phyloP scores from a whole-genome alignment of 2,888 invertebrate genomes.

The Liopterus haemorrhoidalis region DNA sequence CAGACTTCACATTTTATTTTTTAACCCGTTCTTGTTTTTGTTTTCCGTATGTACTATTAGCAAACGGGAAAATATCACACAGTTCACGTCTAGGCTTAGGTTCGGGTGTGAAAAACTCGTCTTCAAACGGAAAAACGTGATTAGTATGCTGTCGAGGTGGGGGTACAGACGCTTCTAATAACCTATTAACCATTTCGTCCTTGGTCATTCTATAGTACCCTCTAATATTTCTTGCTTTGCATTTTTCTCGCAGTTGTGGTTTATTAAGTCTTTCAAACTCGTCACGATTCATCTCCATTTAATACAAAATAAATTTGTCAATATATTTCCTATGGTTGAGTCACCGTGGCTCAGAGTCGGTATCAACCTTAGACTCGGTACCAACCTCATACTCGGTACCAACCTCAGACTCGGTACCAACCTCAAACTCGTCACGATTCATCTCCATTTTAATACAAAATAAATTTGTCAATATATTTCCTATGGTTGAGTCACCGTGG shows the following conservation, averaged over 20 bases:
- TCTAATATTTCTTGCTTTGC: background rate
- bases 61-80: too few relatives aligned
- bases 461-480: background rate
- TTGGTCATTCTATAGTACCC: background rate
- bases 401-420: too few relatives aligned
- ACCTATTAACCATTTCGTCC: background rate
- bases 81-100: too few relatives aligned
- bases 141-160: conserved; percentile 1
- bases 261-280: too few relatives aligned
- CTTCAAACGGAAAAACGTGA: too few relatives aligned
- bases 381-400: background rate
- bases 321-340: background rate
- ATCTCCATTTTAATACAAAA: conserved; percentile 5
- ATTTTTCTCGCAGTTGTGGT: background rate
- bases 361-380: background rate
- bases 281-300: conserved; percentile 2
- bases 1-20: too few relatives aligned
- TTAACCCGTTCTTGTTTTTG: too few relatives aligned
- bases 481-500: background rate
- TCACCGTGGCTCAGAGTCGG: background rate
- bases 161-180: background rate
- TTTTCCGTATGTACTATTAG: too few relatives aligned
- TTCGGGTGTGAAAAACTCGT: too few relatives aligned
- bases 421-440: background rate
- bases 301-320: conserved; percentile 2